Percentiles rank a stretch among this genome's conserved stretches.
These are phyloP conservation scores for Hemichromis elongatus DNA, from an alignment of 2,113 vertebrate species.

Conservation along the genomic window DNA sequence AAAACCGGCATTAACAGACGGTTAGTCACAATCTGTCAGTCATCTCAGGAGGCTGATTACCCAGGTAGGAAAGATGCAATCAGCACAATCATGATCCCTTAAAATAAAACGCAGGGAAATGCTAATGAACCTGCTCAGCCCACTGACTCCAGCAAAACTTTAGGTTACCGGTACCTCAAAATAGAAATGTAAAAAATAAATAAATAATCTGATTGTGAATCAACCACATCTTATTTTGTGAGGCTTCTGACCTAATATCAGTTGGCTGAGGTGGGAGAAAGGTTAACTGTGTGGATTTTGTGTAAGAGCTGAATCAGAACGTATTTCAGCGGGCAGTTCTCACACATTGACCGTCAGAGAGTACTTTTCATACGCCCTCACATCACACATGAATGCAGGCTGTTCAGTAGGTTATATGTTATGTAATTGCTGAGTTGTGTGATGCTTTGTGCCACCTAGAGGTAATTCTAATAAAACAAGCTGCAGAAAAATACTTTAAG, in stretches of 20 bases:
- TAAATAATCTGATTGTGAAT: neutral
- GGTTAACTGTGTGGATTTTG: neutral
- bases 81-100: neutral
- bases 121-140: neutral
- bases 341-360: neutral
- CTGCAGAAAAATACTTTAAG: neutral
- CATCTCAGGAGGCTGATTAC: neutral
- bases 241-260: neutral
- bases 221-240: neutral
- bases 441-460: neutral
- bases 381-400: neutral
- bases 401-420: neutral
- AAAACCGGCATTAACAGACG: neutral
- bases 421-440: neutral
- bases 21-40: neutral
- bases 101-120: neutral
- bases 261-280: neutral
- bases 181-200: neutral
- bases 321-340: neutral
- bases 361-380: neutral
- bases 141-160: neutral
- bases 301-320: neutral
- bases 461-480: neutral
- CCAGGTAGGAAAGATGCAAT: neutral
- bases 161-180: rapidly evolving